These are phyloP conservation scores for Paradisaea rubra DNA, from an alignment of 2,113 vertebrate species.

Conservation along the genomic window DNA sequence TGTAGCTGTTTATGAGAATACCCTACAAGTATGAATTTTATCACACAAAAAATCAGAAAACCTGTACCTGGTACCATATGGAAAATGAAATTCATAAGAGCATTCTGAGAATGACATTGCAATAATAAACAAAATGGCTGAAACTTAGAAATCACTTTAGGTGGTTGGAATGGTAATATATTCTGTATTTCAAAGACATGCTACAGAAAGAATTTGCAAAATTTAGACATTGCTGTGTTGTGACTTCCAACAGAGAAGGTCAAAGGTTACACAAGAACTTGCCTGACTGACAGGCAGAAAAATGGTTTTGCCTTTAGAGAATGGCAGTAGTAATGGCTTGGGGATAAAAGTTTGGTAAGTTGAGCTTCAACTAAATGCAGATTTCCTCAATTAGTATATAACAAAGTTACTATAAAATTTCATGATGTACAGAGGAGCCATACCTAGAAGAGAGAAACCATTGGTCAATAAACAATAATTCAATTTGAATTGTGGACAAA, in stretches of 20 bases:
- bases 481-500: background rate
- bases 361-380: background rate
- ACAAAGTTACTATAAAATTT: background rate
- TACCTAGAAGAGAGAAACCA: background rate
- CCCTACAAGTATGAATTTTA: background rate
- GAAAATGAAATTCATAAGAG: background rate
- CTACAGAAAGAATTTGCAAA: background rate
- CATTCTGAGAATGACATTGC: background rate
- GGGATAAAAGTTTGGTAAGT: background rate
- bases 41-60: background rate
- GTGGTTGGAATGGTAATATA: background rate
- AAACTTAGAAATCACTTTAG: background rate
- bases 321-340: background rate
- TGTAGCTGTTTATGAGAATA: background rate
- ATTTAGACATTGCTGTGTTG: background rate
- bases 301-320: background rate
- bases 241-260: conserved; percentile 10
- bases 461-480: background rate
- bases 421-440: background rate
- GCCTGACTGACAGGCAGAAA: background rate
- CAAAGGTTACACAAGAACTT: background rate
- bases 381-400: background rate
- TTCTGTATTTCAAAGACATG: background rate
- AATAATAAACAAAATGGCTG: background rate
- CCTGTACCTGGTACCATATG: background rate